These are phyloP conservation scores for Oscheius sp. DNA, from an alignment of 2,888 invertebrate genomes.

Conservation along the genomic window DNA sequence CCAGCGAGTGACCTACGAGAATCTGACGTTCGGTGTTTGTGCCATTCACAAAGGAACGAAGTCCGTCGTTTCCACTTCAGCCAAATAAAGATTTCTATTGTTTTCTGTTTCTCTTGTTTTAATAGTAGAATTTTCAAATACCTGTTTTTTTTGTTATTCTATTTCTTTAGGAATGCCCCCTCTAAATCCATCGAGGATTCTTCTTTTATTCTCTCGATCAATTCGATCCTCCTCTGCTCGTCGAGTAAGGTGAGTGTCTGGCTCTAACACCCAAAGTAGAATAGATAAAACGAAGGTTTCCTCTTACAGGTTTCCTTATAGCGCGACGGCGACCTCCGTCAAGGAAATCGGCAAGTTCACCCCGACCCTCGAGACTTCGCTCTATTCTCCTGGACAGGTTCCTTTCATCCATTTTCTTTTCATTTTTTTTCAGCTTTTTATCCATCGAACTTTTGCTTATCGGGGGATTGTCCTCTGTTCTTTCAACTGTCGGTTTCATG, in stretches of 20 bases:
- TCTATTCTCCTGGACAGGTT: constrained; percentile 60
- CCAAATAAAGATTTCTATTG: neutral
- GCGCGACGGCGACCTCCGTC: constrained; percentile 37
- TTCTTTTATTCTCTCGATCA: neutral
- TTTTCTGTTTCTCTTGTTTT: neutral
- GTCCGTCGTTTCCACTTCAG: no score
- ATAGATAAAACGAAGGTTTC: no score
- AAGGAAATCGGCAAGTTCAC: constrained; percentile 51
- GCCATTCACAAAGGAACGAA: constrained; percentile 80
- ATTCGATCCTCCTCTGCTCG: neutral
- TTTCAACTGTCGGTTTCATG: constrained; percentile 93
- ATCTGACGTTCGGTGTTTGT: constrained; percentile 88
- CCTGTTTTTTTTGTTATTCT: neutral
- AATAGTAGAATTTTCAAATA: neutral
- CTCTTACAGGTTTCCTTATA: constrained; percentile 33
- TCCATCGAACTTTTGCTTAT: constrained; percentile 96
- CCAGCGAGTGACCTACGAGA: constrained; percentile 85
- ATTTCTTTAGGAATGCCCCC: neutral
- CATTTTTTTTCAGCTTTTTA: constrained; percentile 77
- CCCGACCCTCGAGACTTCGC: constrained; percentile 20
- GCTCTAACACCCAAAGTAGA: no score
- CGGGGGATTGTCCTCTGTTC: constrained; percentile 95
- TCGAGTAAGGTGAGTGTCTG: constrained; percentile 8
- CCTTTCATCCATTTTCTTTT: constrained; percentile 2
- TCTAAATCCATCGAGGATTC: neutral